Evolutionary conservation across 2,797 vertebrate genomes (phyloP), one percentile per base, ranked within the genome.

Genomic region (Etheostoma nigrum): DNA sequence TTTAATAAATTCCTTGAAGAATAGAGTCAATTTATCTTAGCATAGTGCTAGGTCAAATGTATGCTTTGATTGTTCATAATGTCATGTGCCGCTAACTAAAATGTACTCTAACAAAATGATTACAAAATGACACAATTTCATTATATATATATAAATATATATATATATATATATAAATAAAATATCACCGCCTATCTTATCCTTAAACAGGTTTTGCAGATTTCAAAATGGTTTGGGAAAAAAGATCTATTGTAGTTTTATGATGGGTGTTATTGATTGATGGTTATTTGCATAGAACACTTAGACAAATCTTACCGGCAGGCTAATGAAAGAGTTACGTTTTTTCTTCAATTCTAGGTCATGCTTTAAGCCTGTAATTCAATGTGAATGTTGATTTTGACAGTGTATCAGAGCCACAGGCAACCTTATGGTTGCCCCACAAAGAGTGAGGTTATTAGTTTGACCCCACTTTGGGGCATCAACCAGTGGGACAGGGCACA

Each of bases 401-500:
- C 85, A 89, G 83, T 55, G 33, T 48, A 83, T 86, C 47, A 59
- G 65, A 64, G 66, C 85, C 63, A 74, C 33, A 80, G 86, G 89
- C 79, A 72, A 68, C 69, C 61, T 70, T 72, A 49, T 67, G 67
- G 75, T 86, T 87, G 65, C 79, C 76, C 79, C 66, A 51, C 68
- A 72, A 72, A 84, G 69, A 68, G 36, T 69, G 64, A 83, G 81
- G 86, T 76, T 89, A 89, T 85, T 83, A 72, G 74, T 81, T 86
- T 92, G 89, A 89, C 88, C 84, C 77, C 55, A 84, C 84, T 90
- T 82, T 84, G 27, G 83, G 89, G 81, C 80, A 87, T 81, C 66
- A 80, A 81, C 77, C 69, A 88, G 55, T 67, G 82, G 88, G 86
- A 85, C 61, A 53, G 74, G 78, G 66, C 25, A 58, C 66, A 79